Evolutionary conservation across 2,888 invertebrate genomes (phyloP), one percentile per base, ranked within the genome.

Genomic region (Ormyrus rosae): DNA sequence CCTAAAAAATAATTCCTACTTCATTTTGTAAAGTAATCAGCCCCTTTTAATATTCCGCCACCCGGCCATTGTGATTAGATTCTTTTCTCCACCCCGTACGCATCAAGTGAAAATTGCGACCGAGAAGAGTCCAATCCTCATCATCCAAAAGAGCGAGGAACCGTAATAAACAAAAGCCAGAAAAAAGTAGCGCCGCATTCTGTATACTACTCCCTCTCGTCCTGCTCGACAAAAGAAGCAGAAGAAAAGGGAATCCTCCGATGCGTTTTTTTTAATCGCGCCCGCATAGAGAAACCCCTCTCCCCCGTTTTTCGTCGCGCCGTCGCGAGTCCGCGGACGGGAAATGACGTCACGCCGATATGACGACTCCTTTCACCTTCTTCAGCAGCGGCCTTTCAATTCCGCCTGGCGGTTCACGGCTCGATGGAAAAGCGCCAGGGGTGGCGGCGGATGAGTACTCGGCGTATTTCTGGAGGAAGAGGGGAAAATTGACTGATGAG

Each of bases 311-410:
- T 19, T 19, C 19, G 1, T 19, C 19, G 19, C 19, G 19, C 19
- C 19, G 19, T 19, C 19, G 19, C 19, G 19, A 19, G 19, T 19
- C 34, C 63, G 46, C 64, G 75, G 70, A 75, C 80, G 65, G 80
- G 65, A 74, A 70, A 60, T 75, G 75, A 80, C 80, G 80, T 71
- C 80, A 80, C 34, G 63, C 34, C 48, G 51, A n/a, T 9, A 11
- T n/a, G 10, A 19, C 19, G 19, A 19, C 51, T 7, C 68, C 68
- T 56, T 46, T 51, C 60, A 53, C 13, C 46, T 10, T 48, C 50
- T 6, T 55, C 46, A 13, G 63, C n/a, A 51, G 53, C 3, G 11
- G 45, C 34, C 55, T 55, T 56, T 68, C 58, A 70, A 48, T 19
- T 19, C 19, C 19, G 19, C 19, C 19, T 19, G 19, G 19, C 8